These are phyloP conservation scores for Amblyopsis hoosieri DNA, from an alignment of 2,797 vertebrate species.

Conservation along the genomic window DNA sequence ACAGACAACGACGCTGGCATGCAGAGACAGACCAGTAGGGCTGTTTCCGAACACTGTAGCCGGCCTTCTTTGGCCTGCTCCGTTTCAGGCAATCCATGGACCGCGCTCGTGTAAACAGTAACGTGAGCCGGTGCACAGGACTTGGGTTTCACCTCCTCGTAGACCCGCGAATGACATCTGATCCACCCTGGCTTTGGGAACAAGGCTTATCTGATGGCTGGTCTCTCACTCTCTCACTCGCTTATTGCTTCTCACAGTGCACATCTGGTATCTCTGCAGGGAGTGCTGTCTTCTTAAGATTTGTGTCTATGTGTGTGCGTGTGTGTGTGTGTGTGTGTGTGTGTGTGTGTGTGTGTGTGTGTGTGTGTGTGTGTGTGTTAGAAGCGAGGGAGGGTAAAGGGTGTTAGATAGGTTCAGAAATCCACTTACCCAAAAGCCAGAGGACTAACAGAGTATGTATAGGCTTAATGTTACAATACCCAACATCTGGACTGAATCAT, in stretches of 20 bases:
- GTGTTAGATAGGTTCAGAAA: slow-evolving; percentile 76
- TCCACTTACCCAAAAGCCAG: slow-evolving; percentile 83
- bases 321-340: not conserved
- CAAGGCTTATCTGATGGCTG: slow-evolving; percentile 90
- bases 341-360: slow-evolving; percentile 3
- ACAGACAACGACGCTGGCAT: slow-evolving; percentile 12
- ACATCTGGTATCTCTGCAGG: slow-evolving; percentile 93
- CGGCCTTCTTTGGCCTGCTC: slow-evolving; percentile 34
- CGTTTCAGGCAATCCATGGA: slow-evolving; percentile 87
- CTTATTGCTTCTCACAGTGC: slow-evolving; percentile 80
- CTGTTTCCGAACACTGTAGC: slow-evolving; percentile 46
- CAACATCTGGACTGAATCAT: slow-evolving; percentile 76
- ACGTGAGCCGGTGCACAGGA: slow-evolving; percentile 79
- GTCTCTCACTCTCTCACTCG: slow-evolving; percentile 70
- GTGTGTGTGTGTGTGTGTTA: slow-evolving; percentile 35
- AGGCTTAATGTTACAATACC: slow-evolving; percentile 79
- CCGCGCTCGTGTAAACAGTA: slow-evolving; percentile 91
- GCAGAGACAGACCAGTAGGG: slow-evolving; percentile 39
- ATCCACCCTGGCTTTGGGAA: slow-evolving; percentile 87
- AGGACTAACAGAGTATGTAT: slow-evolving; percentile 69
- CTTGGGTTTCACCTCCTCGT: slow-evolving; percentile 87
- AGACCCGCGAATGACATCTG: slow-evolving; percentile 86
- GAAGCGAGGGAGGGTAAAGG: slow-evolving; percentile 36
- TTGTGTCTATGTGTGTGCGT: not conserved
- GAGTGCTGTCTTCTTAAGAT: slow-evolving; percentile 82